Evolutionary conservation across 2,113 vertebrate genomes (phyloP), one percentile per base, ranked within the genome.

Genomic region (Herpetotheres cachinnans): DNA sequence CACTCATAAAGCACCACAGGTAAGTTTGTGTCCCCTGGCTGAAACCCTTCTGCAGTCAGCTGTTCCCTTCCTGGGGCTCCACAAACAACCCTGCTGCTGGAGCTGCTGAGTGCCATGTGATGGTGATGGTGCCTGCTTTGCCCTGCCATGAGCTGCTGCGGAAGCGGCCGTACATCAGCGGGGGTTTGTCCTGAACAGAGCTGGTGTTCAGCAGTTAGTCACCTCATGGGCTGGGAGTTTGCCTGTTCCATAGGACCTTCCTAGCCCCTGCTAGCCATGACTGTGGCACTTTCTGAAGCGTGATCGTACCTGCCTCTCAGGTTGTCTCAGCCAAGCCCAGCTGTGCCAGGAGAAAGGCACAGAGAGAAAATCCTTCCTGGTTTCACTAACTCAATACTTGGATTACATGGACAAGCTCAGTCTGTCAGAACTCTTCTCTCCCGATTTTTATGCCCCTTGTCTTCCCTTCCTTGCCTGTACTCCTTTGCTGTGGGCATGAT

Each of bases 401-500:
- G 21, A 4, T 66, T 18, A 26, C 0, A 0, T 14, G 42, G 24
- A 24, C 20, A 1, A 2, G 15, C 20, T 47, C 15, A 22, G 10
- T 6, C 26, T 63, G 5, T 21, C 18, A 18, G 40, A 78, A 11
- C 15, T 52, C 30, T 55, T 67, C 47, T 52, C 18, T 67, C 18
- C 16, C 0, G 0, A 5, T 20, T 70, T 70, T 62, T 71, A 4
- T 67, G 70, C 56, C n/a, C 12, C 10, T 19, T 59, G 14, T 40
- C 59, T n/a, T 55, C 49, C 44, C 26, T 86, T 29, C 49, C 25
- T 24, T 22, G 71, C 6, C 55, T 25, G 34, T 24, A 2, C 36
- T 20, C 46, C 30, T n/a, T 67, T 50, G 32, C 77, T 0, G 0
- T 18, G 55, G 85, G 44, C 26, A 6, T 1, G 40, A 10, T 30